A percentile compares a stretch with the other conserved stretches of the same genome.
phyloP scores from a whole-genome alignment of 2,888 invertebrate genomes.

The Oscheius myriophilus region DNA sequence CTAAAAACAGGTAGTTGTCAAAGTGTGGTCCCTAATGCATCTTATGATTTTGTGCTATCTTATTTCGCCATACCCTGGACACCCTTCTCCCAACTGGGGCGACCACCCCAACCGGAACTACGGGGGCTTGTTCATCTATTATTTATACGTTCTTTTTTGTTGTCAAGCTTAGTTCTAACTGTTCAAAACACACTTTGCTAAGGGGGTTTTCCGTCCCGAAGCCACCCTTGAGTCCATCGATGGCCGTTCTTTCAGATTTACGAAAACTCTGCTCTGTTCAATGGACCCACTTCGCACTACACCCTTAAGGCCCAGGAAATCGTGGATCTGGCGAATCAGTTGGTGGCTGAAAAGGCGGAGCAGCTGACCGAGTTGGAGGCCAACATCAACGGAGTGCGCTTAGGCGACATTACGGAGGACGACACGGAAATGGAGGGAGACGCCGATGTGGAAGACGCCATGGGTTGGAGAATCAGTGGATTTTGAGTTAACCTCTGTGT shows the following conservation, averaged over 20 bases:
- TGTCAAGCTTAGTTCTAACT: too few relatives aligned
- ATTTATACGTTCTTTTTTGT: too few relatives aligned
- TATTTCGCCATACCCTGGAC: too few relatives aligned
- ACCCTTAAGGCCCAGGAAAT: constrained; percentile 67
- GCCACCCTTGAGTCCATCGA: too few relatives aligned
- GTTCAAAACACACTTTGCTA: too few relatives aligned
- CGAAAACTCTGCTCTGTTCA: constrained; percentile 60
- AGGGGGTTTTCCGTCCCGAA: too few relatives aligned
- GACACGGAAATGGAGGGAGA: constrained; percentile 11
- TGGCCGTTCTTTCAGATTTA: constrained; percentile 76
- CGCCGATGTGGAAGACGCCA: constrained; percentile 18
- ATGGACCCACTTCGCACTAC: constrained; percentile 60
- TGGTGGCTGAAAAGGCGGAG: constrained; percentile 45
- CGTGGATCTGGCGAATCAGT: constrained; percentile 38
- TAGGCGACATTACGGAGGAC: constrained; percentile 13
- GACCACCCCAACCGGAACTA: too few relatives aligned
- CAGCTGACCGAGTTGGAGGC: constrained; percentile 57
- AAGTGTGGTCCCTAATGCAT: too few relatives aligned
- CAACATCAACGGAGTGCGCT: constrained; percentile 50
- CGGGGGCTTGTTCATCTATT: too few relatives aligned
- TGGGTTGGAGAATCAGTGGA: background rate
- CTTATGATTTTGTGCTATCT: too few relatives aligned
- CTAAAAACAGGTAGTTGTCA: too few relatives aligned
- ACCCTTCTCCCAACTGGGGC: too few relatives aligned
- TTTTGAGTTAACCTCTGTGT: background rate